Evolutionary conservation across 2,888 invertebrate species (phyloP).

Genomic region (Phlogophora meticulosa): DNA sequence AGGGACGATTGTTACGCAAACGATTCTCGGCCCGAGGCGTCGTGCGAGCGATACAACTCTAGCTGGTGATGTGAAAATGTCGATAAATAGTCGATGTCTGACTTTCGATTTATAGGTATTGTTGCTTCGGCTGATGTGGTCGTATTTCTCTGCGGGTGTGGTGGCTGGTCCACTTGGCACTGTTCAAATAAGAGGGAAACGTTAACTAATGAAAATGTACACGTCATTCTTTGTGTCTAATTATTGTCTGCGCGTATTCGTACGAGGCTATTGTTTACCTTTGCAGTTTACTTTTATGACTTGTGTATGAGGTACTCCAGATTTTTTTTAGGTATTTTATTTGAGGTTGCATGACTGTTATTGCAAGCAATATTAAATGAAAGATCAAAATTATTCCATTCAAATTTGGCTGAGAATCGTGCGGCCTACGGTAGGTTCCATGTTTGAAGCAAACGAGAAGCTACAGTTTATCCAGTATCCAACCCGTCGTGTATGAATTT

Average conservation of each 20-base stretch:
- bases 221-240: conserved; percentile 3
- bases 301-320: neutral
- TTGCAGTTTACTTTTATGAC: neutral
- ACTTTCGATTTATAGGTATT: conserved; percentile 68
- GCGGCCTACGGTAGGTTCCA: too few species aligned
- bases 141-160: conserved; percentile 60
- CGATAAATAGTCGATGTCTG: conserved; percentile 70
- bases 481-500: conserved; percentile 19
- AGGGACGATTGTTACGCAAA: conserved; percentile 69
- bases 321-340: neutral
- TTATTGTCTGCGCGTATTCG: conserved; percentile 18
- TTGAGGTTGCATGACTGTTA: neutral
- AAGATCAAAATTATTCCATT: too few species aligned
- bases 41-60: conserved; percentile 59
- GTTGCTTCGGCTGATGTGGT: conserved; percentile 51
- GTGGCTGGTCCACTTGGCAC: conserved; percentile 22
- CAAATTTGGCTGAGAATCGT: too few species aligned
- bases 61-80: conserved; percentile 72
- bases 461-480: neutral
- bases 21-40: conserved; percentile 64
- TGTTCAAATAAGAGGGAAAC: conserved; percentile 27
- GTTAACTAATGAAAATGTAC: conserved; percentile 13
- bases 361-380: neutral
- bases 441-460: too few species aligned
- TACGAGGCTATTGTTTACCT: conserved; percentile 7